Evolutionary conservation across 2,888 invertebrate genomes (phyloP).

Genomic region (Drosophila leonis): DNA sequence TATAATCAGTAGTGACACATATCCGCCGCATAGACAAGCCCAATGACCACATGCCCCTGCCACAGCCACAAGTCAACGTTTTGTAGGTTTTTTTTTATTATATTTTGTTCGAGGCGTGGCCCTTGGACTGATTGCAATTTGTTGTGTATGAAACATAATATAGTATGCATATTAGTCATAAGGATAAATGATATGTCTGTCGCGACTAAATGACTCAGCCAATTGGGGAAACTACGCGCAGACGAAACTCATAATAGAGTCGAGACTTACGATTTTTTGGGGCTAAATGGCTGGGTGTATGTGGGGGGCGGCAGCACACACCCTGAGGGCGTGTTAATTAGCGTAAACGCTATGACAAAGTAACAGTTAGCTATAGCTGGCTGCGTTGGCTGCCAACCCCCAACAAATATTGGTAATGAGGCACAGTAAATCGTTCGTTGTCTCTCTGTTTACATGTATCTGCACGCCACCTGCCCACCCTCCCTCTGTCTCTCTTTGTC

Average conservation of each 20-base stretch:
- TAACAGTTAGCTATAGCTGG: conserved; percentile 38
- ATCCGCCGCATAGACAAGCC: conserved; percentile 58
- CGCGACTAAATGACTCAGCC: conserved; percentile 43
- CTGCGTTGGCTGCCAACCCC: conserved; percentile 26
- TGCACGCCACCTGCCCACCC: not conserved
- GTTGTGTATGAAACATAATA: conserved; percentile 55
- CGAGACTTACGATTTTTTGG: not conserved
- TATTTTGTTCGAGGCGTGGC: conserved; percentile 37
- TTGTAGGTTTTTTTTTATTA: not conserved
- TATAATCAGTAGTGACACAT: conserved; percentile 75
- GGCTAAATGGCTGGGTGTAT: not conserved
- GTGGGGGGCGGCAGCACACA: conserved; percentile 17
- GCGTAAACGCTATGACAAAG: conserved; percentile 33
- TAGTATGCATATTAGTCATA: conserved; percentile 57
- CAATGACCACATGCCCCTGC: conserved; percentile 31
- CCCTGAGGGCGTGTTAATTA: conserved; percentile 51
- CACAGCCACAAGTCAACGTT: conserved; percentile 11
- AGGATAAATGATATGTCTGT: conserved; percentile 58
- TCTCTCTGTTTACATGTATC: conserved; percentile 27
- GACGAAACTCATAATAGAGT: conserved; percentile 4
- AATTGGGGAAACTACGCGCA: conserved; percentile 27
- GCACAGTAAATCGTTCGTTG: conserved; percentile 60
- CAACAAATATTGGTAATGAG: conserved; percentile 64
- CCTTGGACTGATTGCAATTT: conserved; percentile 36
- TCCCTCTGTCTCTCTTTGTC: not conserved